Percentiles rank a stretch among this genome's conserved stretches.
These are phyloP conservation scores for Synanthedon formicaeformis DNA, from an alignment of 2,888 invertebrate species.

Conservation along the genomic window DNA sequence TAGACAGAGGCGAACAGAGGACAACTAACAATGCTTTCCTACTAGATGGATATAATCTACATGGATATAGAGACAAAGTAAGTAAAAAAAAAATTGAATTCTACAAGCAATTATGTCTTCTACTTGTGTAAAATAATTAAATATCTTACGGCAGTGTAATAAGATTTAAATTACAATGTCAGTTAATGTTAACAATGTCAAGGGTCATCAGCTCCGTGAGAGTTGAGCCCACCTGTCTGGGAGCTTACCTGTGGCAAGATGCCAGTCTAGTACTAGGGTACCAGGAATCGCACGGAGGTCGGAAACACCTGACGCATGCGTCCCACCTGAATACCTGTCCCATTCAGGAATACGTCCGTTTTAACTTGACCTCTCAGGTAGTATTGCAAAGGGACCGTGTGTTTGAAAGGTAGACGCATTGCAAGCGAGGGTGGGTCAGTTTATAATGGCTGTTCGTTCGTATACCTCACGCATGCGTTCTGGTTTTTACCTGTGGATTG, in stretches of 20 bases:
- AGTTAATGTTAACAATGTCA: neutral
- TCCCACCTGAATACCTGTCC: conserved; percentile 56
- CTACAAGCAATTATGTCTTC: no score
- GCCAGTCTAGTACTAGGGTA: conserved; percentile 65
- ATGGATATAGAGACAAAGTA: no score
- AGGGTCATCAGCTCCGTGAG: conserved; percentile 44
- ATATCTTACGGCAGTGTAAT: neutral
- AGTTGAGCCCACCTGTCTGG: conserved; percentile 43
- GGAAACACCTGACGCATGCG: conserved; percentile 61
- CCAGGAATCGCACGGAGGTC: conserved; percentile 33
- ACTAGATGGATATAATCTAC: no score
- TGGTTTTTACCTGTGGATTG: conserved; percentile 17
- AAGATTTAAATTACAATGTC: neutral
- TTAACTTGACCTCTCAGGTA: conserved; percentile 16
- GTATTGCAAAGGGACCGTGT: neutral
- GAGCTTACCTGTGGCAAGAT: conserved; percentile 69
- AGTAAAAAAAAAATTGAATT: no score
- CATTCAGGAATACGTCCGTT: conserved; percentile 19
- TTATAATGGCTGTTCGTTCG: conserved; percentile 15
- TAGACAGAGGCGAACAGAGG: no score
- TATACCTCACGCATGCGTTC: conserved; percentile 28
- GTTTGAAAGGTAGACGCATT: neutral
- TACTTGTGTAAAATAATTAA: neutral
- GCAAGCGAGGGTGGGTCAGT: conserved; percentile 15
- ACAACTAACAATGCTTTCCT: no score